Conservation (phyloP, 2,113 vertebrate genomes). For the Pituophis catenifer region DNA sequence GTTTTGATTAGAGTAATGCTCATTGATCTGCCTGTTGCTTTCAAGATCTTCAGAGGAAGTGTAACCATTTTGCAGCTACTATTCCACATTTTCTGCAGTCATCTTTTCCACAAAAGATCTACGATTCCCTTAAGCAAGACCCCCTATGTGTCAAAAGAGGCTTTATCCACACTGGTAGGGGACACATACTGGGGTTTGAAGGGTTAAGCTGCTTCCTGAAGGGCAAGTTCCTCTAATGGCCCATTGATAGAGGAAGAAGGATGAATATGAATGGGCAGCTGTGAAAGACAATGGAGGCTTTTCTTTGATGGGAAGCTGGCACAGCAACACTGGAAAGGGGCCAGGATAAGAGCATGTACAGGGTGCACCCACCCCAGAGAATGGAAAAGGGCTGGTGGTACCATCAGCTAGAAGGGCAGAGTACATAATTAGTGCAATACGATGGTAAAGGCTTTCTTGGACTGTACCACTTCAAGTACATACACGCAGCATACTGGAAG, state of each 20-base stretch:
- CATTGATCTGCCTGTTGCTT: background rate
- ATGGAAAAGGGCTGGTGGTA: background rate
- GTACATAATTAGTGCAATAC: background rate
- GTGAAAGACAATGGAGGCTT: background rate
- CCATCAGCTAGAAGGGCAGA: background rate
- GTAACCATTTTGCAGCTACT: too few species aligned
- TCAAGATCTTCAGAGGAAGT: background rate
- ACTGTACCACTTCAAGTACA: background rate
- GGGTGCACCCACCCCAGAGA: background rate
- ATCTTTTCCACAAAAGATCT: background rate
- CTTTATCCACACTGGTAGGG: background rate
- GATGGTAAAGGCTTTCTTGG: background rate
- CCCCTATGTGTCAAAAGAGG: background rate
- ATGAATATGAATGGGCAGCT: conserved; percentile 2
- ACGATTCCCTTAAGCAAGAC: background rate
- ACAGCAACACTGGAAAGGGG: background rate
- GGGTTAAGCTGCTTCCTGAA: conserved; percentile 6
- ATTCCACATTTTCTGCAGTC: too few species aligned
- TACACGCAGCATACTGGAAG: background rate
- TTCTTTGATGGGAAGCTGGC: background rate
- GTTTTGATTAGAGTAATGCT: background rate
- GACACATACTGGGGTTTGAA: background rate
- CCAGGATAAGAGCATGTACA: background rate
- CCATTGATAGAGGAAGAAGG: background rate
- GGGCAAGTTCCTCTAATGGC: background rate